Evolutionary conservation across 1,140 invertebrate genomes (phyloP).

Genomic region (Paraescarpia echinospica): DNA sequence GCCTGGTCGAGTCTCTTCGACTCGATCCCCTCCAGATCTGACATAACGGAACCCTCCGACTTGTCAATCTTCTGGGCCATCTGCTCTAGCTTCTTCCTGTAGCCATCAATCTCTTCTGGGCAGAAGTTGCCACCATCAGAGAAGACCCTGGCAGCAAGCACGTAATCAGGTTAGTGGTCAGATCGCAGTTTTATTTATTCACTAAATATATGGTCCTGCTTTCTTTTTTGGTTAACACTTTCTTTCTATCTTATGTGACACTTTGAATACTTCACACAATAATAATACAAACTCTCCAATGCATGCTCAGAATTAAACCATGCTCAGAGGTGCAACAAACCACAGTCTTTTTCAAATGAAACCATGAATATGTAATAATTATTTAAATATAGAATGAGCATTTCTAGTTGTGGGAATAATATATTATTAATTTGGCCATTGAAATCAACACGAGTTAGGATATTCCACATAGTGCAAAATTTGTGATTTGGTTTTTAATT

Average conservation of each 20-base stretch:
- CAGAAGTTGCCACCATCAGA: constrained; percentile 60
- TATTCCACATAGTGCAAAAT: too few relatives aligned
- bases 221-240: not conserved
- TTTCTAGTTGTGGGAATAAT: too few relatives aligned
- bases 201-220: not conserved
- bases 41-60: constrained; percentile 55
- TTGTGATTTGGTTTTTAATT: too few relatives aligned
- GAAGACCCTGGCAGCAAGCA: constrained; percentile 45
- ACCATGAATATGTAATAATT: too few relatives aligned
- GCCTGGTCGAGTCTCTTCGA: constrained; percentile 54
- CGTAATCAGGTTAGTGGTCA: constrained; percentile 17
- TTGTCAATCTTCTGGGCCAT: constrained; percentile 53
- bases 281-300: too few relatives aligned
- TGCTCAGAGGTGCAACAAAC: too few relatives aligned
- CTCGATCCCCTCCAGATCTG: constrained; percentile 58
- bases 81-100: constrained; percentile 54
- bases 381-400: too few relatives aligned
- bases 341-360: too few relatives aligned
- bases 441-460: too few relatives aligned
- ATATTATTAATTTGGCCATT: too few relatives aligned
- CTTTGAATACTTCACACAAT: too few relatives aligned
- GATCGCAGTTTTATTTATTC: not conserved
- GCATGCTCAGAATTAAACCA: too few relatives aligned
- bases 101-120: constrained; percentile 57
- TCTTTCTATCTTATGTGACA: not conserved